These are phyloP conservation scores for Scartelaos histophorus DNA, from an alignment of 2,113 vertebrate genomes.

Conservation along the genomic window DNA sequence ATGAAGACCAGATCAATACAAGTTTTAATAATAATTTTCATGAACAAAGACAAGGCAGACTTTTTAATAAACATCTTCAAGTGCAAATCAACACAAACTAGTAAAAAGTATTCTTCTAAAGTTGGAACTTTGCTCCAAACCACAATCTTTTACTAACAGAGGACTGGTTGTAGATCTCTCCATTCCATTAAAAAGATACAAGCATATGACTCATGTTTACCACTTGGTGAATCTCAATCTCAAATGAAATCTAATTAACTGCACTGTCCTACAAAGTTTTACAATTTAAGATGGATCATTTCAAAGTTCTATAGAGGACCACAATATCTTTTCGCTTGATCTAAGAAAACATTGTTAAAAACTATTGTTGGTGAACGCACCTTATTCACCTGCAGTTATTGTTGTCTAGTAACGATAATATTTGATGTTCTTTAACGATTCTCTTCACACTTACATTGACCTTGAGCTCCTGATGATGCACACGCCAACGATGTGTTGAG, in stretches of 20 bases:
- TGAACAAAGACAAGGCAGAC: neutral
- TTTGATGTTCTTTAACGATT: slow-evolving; percentile 27
- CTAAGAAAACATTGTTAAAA: neutral
- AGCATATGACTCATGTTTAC: neutral
- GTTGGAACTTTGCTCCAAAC: too few species aligned
- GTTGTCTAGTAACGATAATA: slow-evolving; percentile 1
- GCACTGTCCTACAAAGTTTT: too few species aligned
- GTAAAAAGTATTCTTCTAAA: too few species aligned
- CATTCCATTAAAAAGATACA: neutral
- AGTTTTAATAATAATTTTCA: neutral
- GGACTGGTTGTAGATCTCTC: neutral
- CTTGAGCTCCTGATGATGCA: slow-evolving; percentile 54
- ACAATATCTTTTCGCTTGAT: neutral
- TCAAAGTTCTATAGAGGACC: neutral
- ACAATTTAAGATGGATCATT: neutral
- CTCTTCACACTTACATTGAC: slow-evolving; percentile 21
- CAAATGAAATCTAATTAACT: neutral
- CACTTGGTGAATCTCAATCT: neutral
- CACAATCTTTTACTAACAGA: too few species aligned
- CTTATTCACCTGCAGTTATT: neutral
- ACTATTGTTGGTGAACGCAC: neutral
- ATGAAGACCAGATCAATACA: neutral
- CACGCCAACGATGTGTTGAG: slow-evolving; percentile 53
- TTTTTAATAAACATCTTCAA: neutral
- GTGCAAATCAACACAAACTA: neutral